These are phyloP conservation scores for Peromyscus aztecus DNA, from an alignment of 2,797 vertebrate genomes.

Conservation along the genomic window DNA sequence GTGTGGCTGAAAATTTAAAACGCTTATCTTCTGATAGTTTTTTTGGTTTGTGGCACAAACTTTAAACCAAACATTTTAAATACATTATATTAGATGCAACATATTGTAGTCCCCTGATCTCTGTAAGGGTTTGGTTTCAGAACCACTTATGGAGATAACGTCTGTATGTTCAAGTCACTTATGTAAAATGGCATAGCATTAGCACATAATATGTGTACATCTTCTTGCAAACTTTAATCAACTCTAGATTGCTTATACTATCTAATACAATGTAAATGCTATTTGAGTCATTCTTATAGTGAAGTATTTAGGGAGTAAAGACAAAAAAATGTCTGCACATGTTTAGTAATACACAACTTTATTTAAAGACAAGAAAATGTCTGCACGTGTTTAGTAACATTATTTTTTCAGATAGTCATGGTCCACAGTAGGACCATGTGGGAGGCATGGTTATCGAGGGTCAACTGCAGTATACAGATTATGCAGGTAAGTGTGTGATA, in stretches of 20 bases:
- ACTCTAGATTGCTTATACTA: not conserved
- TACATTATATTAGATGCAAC: not conserved
- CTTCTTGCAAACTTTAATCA: not conserved
- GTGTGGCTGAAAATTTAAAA: not conserved
- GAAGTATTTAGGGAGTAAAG: not conserved
- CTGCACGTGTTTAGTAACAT: too few species aligned
- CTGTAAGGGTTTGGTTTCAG: not conserved
- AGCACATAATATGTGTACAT: not conserved
- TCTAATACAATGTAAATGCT: not conserved
- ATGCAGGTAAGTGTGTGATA: not conserved
- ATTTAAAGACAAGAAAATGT: too few species aligned
- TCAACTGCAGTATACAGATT: not conserved
- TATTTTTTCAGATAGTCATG: not conserved
- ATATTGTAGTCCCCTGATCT: not conserved
- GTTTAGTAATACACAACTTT: too few species aligned
- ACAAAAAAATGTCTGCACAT: not conserved
- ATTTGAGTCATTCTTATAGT: not conserved
- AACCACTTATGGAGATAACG: not conserved
- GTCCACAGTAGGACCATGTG: not conserved
- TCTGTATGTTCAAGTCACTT: not conserved
- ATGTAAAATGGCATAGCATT: not conserved
- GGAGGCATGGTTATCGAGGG: not conserved
- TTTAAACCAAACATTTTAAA: slow-evolving; percentile 29
- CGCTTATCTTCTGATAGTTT: not conserved
- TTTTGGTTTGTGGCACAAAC: not conserved